Evolutionary conservation across 2,113 vertebrate genomes (phyloP), one percentile per base, ranked within the genome.

Genomic region (Phylloscopus whistleri): DNA sequence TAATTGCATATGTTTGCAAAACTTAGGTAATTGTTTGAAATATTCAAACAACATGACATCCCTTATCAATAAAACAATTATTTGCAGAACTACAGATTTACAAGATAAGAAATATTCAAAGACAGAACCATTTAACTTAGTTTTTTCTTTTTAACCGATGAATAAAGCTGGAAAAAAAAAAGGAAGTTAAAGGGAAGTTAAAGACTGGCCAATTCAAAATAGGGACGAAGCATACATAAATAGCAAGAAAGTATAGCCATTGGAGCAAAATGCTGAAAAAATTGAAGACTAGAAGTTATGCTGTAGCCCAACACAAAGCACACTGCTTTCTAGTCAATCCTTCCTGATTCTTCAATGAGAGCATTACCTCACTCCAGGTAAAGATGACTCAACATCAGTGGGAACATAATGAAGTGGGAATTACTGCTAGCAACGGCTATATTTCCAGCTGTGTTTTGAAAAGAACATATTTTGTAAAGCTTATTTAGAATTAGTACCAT

Each of bases 221-320:
- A 59, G 6, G 39, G 79, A 33, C 2, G 22, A 76, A 83, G 22
- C 26, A 33, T 26, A 22, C 9, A 43, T 28, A 82, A 52, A 56
- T 5, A 83, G 23, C 0, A 2, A 83, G 37, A 37, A 68, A 83
- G 2, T 35, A 69, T 2, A 64, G 7, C 20, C 5, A 11, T 2
- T 51, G 20, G 9, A 86, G 3, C 18, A 76, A 76, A 80, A 80
- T 31, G 6, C 14, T 68, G 31, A 16, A 84, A 59, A 17, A 86
- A 75, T 0, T 39, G 33, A 72, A 72, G 48, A 76, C 17, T 66
- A 27, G 26, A 75, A 92, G 18, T 27, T 26, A 35, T 4, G 7
- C 9, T 19, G 37, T 3, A 82, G 43, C 39, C 30, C 37, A 55
- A 55, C 5, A 28, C 2, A 73, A 69, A 92, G 13, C 37, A 46